A percentile compares a stretch with the other conserved stretches of the same genome.
Conservation (phyloP, 2,888 invertebrate species). For the Antitype chi region DNA sequence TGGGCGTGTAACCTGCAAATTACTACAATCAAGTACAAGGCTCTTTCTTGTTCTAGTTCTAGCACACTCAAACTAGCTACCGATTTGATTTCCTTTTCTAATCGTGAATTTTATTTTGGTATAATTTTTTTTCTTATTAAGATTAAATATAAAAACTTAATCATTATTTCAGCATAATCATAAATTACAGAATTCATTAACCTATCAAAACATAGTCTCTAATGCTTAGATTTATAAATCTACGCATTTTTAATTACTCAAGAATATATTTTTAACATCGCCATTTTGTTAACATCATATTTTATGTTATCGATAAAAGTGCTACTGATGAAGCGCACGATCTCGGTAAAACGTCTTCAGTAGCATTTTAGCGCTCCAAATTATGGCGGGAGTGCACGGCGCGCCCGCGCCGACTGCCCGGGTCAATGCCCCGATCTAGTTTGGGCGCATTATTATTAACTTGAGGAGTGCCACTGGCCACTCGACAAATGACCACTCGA, state of each 20-base stretch:
- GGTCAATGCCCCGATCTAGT: constrained; percentile 90
- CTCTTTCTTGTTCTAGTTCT: constrained; percentile 23
- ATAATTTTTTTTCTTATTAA: too few species aligned
- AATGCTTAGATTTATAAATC: constrained; percentile 21
- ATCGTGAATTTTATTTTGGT: not conserved
- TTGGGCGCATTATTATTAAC: constrained; percentile 90
- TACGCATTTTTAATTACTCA: constrained; percentile 31
- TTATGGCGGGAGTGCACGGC: constrained; percentile 77
- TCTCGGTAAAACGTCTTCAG: constrained; percentile 60
- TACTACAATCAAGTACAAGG: constrained; percentile 31
- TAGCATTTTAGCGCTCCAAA: constrained; percentile 84
- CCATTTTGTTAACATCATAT: constrained; percentile 20
- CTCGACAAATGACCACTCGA: constrained; percentile 76
- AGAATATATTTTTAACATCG: constrained; percentile 17
- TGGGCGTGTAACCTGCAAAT: constrained; percentile 26
- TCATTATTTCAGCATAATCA: constrained; percentile 2
- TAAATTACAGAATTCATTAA: constrained; percentile 12
- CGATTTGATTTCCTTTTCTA: not conserved
- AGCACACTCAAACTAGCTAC: not conserved
- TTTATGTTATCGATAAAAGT: constrained; percentile 41
- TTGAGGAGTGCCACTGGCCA: constrained; percentile 82
- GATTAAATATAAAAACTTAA: not conserved
- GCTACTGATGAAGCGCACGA: constrained; percentile 27
- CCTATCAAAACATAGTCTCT: constrained; percentile 3
- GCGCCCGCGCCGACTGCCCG: constrained; percentile 83